Conservation (phyloP, 92 coral and sea anemone species). For the Nematostella vectensis region DNA sequence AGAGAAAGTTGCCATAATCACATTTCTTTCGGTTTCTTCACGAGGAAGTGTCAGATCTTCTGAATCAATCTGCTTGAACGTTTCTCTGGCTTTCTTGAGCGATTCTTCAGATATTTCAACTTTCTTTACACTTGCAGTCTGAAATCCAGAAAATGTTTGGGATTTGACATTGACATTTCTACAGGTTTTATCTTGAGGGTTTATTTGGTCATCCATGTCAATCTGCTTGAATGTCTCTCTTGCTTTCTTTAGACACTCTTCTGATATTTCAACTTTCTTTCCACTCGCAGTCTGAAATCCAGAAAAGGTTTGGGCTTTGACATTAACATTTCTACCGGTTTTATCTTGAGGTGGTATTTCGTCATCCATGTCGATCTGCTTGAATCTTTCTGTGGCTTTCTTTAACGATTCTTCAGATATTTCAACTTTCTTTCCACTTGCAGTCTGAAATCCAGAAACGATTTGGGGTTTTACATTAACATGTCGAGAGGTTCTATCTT, state of each 20-base stretch:
- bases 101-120: constrained; percentile 58
- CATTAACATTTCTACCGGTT: not conserved
- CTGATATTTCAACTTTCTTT: constrained; percentile 35
- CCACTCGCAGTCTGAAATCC: constrained; percentile 72
- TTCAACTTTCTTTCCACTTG: constrained; percentile 33
- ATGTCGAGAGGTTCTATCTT: not conserved
- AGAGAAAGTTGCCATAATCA: not conserved
- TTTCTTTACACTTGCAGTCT: constrained; percentile 57
- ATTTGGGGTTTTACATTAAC: not conserved
- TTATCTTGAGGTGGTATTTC: not conserved
- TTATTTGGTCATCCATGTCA: not conserved
- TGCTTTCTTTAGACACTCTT: constrained; percentile 50
- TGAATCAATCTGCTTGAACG: not conserved
- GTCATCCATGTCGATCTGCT: not conserved
- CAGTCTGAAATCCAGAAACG: constrained; percentile 33
- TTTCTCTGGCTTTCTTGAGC: constrained; percentile 32
- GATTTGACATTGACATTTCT: not conserved
- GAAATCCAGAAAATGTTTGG: constrained; percentile 29
- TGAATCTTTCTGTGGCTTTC: constrained; percentile 12
- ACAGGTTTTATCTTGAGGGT: not conserved
- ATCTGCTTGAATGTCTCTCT: constrained; percentile 11
- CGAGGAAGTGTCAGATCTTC: not conserved
- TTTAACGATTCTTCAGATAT: constrained; percentile 20
- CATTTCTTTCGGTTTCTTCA: not conserved
- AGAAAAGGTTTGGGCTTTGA: constrained; percentile 5